These are phyloP conservation scores for Laspeyria flexula DNA, from an alignment of 2,888 invertebrate species.

Conservation along the genomic window DNA sequence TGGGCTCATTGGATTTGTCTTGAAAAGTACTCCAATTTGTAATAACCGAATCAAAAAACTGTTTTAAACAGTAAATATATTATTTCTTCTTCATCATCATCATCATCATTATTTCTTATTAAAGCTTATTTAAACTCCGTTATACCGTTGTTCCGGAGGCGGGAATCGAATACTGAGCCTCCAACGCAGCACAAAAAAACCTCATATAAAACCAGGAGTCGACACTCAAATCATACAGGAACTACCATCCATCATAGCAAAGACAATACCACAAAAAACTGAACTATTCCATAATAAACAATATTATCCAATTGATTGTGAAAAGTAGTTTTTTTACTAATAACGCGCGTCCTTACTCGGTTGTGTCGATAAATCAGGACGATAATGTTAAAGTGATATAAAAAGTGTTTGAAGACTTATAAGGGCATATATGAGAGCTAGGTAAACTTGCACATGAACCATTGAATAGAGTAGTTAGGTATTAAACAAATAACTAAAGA, in stretches of 20 bases:
- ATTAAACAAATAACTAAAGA: too few species aligned
- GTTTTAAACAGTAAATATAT: too few species aligned
- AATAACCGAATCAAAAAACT: too few species aligned
- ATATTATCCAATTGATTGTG: neutral
- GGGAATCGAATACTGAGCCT: too few species aligned
- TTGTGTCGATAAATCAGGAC: neutral
- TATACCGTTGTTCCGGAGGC: too few species aligned
- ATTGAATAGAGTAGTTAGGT: neutral
- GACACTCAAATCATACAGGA: neutral
- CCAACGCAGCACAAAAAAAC: too few species aligned
- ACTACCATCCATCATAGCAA: neutral
- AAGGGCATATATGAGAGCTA: neutral
- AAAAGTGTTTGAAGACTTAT: neutral
- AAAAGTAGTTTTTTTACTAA: neutral
- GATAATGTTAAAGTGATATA: neutral
- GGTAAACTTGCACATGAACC: neutral
- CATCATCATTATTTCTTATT: too few species aligned
- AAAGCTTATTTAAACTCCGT: too few species aligned
- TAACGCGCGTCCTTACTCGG: neutral
- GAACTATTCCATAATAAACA: neutral
- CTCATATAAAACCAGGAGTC: too few species aligned
- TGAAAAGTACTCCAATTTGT: too few species aligned
- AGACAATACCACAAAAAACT: neutral
- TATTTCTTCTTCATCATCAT: too few species aligned
- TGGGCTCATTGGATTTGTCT: too few species aligned